Evolutionary conservation across 1,140 invertebrate genomes (phyloP).

Genomic region (Drosophila mojavensis): DNA sequence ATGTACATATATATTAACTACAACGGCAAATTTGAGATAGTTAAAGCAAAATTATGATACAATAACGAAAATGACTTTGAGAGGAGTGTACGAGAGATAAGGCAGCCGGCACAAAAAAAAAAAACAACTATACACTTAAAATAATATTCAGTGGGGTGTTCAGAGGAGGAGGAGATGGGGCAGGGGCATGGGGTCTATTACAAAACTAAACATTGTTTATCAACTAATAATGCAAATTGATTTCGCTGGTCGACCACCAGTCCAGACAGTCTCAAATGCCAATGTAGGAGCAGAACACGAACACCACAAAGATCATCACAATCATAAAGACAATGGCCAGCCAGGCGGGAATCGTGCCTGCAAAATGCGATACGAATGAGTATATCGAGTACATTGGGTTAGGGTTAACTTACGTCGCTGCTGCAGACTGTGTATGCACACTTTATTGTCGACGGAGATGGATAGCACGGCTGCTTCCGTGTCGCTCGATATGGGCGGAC

Average conservation of each 20-base stretch:
- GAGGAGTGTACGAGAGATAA: conserved; percentile 54
- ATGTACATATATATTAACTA: conserved; percentile 21
- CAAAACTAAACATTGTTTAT: conserved; percentile 61
- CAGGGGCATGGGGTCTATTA: conserved; percentile 12
- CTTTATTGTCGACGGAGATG: conserved; percentile 97
- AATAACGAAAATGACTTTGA: conserved; percentile 33
- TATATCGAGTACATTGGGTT: conserved; percentile 4
- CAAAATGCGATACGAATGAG: conserved; percentile 66
- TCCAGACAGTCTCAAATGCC: conserved; percentile 87
- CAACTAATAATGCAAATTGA: conserved; percentile 68
- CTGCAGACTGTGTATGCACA: conserved; percentile 94
- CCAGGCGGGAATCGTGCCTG: conserved; percentile 92
- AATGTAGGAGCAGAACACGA: conserved; percentile 91
- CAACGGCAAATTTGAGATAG: conserved; percentile 35
- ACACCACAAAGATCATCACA: conserved; percentile 89
- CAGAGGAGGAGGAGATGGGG: not conserved
- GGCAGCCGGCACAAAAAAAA: conserved; percentile 47
- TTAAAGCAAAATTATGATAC: conserved; percentile 28
- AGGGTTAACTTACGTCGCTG: conserved; percentile 88
- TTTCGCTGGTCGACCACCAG: conserved; percentile 37
- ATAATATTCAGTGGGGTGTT: conserved; percentile 48
- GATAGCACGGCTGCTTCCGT: conserved; percentile 94
- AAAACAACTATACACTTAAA: conserved; percentile 67
- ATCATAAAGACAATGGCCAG: conserved; percentile 90
- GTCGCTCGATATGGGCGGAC: conserved; percentile 88